phyloP scores from a whole-genome alignment of 1,140 invertebrate genomes.

The Lordiphosa mommai region DNA sequence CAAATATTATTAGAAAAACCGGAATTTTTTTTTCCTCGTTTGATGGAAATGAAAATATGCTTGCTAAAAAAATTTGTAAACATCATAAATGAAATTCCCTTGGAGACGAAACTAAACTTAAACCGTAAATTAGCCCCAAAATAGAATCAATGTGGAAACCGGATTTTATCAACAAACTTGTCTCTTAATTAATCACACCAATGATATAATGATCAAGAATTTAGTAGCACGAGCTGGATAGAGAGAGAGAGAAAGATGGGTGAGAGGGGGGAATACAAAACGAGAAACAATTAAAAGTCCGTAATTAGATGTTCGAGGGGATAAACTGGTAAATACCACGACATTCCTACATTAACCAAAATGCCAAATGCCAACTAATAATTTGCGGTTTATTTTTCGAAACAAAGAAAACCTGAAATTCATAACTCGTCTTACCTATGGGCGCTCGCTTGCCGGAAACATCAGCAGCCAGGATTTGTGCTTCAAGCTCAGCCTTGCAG shows the following conservation, averaged over 20 bases:
- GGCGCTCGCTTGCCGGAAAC: slow-evolving; percentile 80
- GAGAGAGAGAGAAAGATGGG: slow-evolving; percentile 10
- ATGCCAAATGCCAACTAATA: slow-evolving; percentile 2
- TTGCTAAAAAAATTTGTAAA: slow-evolving; percentile 16
- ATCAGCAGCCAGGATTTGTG: slow-evolving; percentile 82
- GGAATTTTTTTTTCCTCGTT: slow-evolving; percentile 19
- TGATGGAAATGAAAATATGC: slow-evolving; percentile 18
- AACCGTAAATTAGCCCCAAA: slow-evolving; percentile 17
- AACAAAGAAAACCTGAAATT: slow-evolving; percentile 38
- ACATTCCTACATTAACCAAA: slow-evolving; percentile 26
- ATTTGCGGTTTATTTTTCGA: slow-evolving; percentile 43
- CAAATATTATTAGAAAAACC: slow-evolving; percentile 18
- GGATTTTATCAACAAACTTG: slow-evolving; percentile 37
- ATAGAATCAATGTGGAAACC: slow-evolving; percentile 40
- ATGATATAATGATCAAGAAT: slow-evolving; percentile 26
- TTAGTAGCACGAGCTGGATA: slow-evolving; percentile 7
- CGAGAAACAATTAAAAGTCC: slow-evolving; percentile 24
- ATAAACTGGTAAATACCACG: slow-evolving; percentile 31
- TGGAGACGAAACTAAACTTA: slow-evolving; percentile 27
- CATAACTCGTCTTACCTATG: slow-evolving; percentile 52
- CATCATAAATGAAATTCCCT: slow-evolving; percentile 13
- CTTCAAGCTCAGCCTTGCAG: slow-evolving; percentile 80
- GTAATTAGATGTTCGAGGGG: slow-evolving; percentile 45
- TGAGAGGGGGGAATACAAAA: too few species aligned
- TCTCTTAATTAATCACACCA: slow-evolving; percentile 48